phyloP scores from a whole-genome alignment of 2,113 vertebrate genomes.

The Petaurus breviceps region DNA sequence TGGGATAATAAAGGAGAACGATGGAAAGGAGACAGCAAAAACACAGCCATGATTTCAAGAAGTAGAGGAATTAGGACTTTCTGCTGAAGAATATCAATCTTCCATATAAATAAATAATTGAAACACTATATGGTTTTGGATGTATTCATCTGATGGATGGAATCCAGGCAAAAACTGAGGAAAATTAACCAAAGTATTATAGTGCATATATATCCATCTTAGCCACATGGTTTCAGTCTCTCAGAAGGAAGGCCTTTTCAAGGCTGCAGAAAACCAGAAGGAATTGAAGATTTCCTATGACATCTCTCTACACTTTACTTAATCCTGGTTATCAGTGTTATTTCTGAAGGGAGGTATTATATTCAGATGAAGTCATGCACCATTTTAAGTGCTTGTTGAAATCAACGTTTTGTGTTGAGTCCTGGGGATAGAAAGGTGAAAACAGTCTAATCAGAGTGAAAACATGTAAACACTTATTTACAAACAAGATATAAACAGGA shows the following conservation, averaged over 20 bases:
- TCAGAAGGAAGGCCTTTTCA: background rate
- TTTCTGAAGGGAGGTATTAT: background rate
- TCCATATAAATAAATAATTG: slow-evolving; percentile 25
- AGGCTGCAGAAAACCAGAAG: background rate
- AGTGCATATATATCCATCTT: background rate
- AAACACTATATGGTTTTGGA: background rate
- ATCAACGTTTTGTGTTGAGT: background rate
- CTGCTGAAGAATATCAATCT: slow-evolving; percentile 26
- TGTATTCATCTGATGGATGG: background rate
- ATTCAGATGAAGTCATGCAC: background rate
- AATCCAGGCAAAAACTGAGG: background rate
- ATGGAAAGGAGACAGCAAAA: slow-evolving; percentile 44
- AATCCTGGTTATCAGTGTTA: background rate
- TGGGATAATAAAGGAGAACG: slow-evolving; percentile 53
- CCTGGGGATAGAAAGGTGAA: background rate
- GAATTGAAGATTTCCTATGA: background rate
- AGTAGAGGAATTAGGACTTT: background rate
- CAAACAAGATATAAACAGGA: background rate
- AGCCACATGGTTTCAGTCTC: background rate
- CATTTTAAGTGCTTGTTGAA: background rate
- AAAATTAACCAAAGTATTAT: background rate
- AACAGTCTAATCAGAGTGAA: background rate
- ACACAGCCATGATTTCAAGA: background rate
- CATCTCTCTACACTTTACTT: background rate
- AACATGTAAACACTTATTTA: background rate